These are phyloP conservation scores for Meteorus sp. DNA, from an alignment of 1,140 invertebrate species.

Conservation along the genomic window DNA sequence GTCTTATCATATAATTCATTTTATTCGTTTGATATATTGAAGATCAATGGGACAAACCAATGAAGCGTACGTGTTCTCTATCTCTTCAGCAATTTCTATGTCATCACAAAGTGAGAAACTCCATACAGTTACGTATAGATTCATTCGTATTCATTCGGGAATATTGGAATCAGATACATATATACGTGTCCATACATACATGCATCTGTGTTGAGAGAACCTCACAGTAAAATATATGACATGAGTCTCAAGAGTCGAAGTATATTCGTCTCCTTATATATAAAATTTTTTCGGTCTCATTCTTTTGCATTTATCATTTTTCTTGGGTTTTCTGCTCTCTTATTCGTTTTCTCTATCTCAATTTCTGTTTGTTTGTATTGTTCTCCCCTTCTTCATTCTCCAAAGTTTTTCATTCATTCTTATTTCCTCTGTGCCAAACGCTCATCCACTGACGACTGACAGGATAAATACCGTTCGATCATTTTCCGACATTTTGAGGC, in stretches of 20 bases:
- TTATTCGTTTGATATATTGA: too few relatives aligned
- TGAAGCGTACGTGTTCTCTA: too few relatives aligned
- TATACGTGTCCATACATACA: too few relatives aligned
- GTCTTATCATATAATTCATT: too few relatives aligned
- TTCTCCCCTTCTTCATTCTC: neutral
- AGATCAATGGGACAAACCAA: too few relatives aligned
- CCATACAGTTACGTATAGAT: too few relatives aligned
- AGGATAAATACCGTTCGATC: slow-evolving; percentile 29
- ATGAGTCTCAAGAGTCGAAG: slow-evolving; percentile 2
- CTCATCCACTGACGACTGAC: slow-evolving; percentile 26
- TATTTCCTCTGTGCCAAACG: slow-evolving; percentile 5
- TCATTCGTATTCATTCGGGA: neutral
- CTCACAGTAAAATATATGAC: slow-evolving; percentile 14
- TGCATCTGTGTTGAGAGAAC: neutral
- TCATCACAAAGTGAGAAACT: too few relatives aligned
- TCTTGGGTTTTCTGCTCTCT: too few relatives aligned
- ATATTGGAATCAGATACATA: neutral
- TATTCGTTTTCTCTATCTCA: too few relatives aligned
- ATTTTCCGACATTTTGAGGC: slow-evolving; percentile 22
- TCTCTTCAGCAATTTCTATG: too few relatives aligned
- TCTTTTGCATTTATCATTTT: too few relatives aligned
- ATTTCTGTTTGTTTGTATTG: too few relatives aligned
- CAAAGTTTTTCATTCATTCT: slow-evolving; percentile 4
- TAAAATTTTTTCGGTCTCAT: neutral
- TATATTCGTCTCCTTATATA: neutral